Evolutionary conservation across 2,113 vertebrate species (phyloP).

Genomic region (Setophaga kirtlandii): DNA sequence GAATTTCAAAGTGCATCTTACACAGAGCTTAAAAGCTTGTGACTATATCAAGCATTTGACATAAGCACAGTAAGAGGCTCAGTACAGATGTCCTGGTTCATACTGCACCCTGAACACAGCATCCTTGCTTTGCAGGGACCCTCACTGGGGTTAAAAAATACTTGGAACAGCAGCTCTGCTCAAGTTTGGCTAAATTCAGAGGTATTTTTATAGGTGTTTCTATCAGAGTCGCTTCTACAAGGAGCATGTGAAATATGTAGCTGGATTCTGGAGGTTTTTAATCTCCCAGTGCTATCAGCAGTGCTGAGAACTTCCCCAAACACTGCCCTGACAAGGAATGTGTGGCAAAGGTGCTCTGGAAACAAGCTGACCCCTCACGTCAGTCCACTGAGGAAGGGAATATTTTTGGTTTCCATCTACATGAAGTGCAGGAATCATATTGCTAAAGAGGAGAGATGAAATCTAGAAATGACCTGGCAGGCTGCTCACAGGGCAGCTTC

Average conservation of each 20-base stretch:
- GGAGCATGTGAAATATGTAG: background rate
- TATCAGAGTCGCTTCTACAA: background rate
- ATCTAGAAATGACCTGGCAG: constrained; percentile 34
- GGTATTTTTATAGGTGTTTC: background rate
- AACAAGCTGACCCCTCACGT: background rate
- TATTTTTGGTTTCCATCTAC: constrained; percentile 22
- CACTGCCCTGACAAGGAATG: background rate
- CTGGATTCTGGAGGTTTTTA: background rate
- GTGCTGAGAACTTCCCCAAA: background rate
- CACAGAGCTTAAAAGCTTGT: constrained; percentile 50
- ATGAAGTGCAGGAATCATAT: background rate
- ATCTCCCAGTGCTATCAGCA: background rate
- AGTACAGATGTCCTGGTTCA: background rate
- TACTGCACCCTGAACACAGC: accelerated
- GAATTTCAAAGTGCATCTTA: background rate
- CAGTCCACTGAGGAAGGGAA: background rate
- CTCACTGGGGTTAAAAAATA: background rate
- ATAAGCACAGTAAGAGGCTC: constrained; percentile 50
- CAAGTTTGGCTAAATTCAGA: background rate
- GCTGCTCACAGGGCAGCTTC: background rate
- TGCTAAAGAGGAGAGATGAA: constrained; percentile 25
- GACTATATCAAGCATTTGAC: background rate
- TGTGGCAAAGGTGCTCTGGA: background rate
- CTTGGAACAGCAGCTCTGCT: background rate
- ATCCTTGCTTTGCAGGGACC: background rate